Evolutionary conservation across 2,888 invertebrate genomes (phyloP), one percentile per base, ranked within the genome.

Genomic region (Apoda limacodes): DNA sequence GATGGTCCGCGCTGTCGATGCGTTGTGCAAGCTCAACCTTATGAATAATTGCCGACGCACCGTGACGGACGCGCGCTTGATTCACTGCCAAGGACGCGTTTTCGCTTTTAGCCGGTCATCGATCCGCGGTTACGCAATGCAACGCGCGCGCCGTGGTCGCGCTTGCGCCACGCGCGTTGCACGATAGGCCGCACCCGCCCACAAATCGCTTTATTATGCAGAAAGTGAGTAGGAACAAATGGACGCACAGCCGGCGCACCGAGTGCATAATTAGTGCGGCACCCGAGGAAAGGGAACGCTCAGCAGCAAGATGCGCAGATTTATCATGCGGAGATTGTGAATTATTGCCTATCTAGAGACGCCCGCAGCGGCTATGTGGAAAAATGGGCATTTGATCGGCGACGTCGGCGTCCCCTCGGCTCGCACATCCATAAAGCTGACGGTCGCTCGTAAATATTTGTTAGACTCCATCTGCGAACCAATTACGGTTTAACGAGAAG

Each of bases 351-450:
- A 29, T 33, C 28, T 40, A 17, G 5, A 6, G 17, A 17, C 7
- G 39, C 25, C 41, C 42, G 38, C 42, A 40, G 37, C 27, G 39
- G 37, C 49, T 44, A 58, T 61, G 48, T 52, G 50, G 45, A 63
- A 69, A 66, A 71, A 78, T 72, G 52, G 52, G 42, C 41, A 46
- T 71, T 69, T 68, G 61, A 72, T 72, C 55, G 54, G 40, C 35
- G 14, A 7, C 32, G 42, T 42, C 32, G n/a, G n/a, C n/a, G n/a
- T 47, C 43, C 41, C 42, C 37, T 49, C 42, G 40, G 53, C 60
- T 66, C 71, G 72, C 76, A 65, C 64, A 72, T 67, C 70, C 70
- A 72, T 74, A 54, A 61, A 58, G 48, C 42, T 55, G 65, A 63
- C 55, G 45, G 50, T 38, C 42, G 43, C 40, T 44, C 56, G 53